A percentile compares a stretch with the other conserved stretches of the same genome.
These are phyloP conservation scores for Bimastos eiseni DNA, from an alignment of 2,888 invertebrate genomes.

Conservation along the genomic window DNA sequence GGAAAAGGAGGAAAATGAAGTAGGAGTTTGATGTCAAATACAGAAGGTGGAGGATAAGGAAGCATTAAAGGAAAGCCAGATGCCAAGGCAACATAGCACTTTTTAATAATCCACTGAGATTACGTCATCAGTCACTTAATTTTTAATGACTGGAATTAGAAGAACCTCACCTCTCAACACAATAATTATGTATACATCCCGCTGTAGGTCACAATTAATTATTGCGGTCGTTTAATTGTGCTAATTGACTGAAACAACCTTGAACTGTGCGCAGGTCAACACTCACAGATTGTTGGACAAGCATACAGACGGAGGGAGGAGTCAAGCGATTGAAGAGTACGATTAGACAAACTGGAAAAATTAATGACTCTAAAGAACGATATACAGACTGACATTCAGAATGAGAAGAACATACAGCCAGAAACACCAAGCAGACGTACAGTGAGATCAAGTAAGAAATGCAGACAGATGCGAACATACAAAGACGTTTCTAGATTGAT, in stretches of 20 bases:
- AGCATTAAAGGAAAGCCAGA: too few species aligned
- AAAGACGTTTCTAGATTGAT: background rate
- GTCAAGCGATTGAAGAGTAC: too few species aligned
- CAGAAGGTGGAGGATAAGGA: too few species aligned
- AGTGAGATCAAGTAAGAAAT: too few species aligned
- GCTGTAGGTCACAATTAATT: too few species aligned
- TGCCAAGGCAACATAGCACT: too few species aligned
- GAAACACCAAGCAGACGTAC: too few species aligned
- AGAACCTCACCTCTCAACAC: background rate
- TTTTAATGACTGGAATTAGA: background rate
- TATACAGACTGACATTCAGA: too few species aligned
- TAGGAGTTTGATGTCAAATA: background rate
- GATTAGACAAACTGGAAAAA: too few species aligned
- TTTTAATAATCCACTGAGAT: background rate
- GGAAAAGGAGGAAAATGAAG: background rate
- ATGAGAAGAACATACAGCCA: too few species aligned
- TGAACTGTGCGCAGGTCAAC: background rate
- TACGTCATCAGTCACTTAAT: too few species aligned
- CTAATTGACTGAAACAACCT: background rate
- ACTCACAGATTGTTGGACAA: background rate
- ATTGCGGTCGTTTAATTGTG: background rate
- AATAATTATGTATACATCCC: background rate
- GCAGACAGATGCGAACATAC: background rate
- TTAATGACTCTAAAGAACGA: too few species aligned
- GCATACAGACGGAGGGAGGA: background rate